These are phyloP conservation scores for Sula dactylatra DNA, from an alignment of 2,113 vertebrate species.

Conservation along the genomic window DNA sequence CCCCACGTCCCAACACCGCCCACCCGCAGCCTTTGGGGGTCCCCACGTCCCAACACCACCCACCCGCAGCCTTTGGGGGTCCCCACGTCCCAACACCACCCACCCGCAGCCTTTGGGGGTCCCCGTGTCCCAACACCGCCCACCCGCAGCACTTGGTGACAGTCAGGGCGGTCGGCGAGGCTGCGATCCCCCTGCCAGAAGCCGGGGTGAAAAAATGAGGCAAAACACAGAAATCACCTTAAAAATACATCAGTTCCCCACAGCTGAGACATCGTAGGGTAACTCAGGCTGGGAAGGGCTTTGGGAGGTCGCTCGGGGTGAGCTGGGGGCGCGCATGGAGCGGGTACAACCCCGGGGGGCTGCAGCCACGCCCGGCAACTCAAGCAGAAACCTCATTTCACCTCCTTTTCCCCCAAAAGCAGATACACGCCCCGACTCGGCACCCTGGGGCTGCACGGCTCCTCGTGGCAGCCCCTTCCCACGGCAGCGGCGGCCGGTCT, in stretches of 20 bases:
- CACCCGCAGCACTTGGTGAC: too few species aligned
- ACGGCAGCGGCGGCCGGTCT: neutral
- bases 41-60: too few species aligned
- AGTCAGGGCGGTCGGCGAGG: neutral
- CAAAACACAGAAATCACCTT: neutral
- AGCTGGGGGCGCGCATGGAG: too few species aligned
- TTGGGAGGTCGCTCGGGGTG: neutral
- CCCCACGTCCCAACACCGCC: too few species aligned
- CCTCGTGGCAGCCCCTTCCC: neutral
- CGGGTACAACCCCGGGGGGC: neutral
- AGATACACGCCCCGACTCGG: rapidly evolving
- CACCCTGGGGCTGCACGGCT: neutral
- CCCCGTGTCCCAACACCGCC: neutral
- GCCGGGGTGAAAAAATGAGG: neutral
- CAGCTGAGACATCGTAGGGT: neutral
- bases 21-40: too few species aligned
- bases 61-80: too few species aligned
- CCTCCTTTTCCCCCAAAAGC: neutral
- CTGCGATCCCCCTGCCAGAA: neutral
- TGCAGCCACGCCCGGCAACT: neutral
- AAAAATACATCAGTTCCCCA: neutral
- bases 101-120: neutral
- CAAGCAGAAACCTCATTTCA: neutral
- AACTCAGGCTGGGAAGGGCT: neutral
- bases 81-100: too few species aligned